Conservation (phyloP, 2,113 vertebrate species). For the Trachemys scripta region DNA sequence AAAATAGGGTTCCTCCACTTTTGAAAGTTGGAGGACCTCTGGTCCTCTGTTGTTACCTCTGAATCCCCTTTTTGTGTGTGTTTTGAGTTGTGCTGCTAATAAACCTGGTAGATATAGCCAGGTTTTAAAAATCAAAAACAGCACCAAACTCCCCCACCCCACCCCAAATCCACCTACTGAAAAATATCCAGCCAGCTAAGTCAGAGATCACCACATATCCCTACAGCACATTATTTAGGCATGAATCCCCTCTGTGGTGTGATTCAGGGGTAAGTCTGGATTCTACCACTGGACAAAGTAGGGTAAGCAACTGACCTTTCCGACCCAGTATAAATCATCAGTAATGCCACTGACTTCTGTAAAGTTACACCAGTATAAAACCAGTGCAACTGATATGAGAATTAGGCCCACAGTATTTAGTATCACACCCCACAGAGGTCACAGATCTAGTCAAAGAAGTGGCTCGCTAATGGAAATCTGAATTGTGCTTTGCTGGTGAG, state of each 20-base stretch:
- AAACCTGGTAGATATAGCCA: neutral
- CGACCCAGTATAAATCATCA: neutral
- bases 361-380: neutral
- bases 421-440: neutral
- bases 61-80: neutral
- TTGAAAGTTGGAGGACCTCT: neutral
- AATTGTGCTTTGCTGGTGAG: neutral
- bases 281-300: neutral
- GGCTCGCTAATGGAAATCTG: no score
- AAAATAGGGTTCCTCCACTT: neutral
- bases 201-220: neutral
- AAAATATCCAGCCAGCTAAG: neutral
- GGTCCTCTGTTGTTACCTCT: rapidly evolving
- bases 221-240: neutral
- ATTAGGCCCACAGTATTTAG: neutral
- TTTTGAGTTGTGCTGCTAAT: neutral
- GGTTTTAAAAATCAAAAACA: neutral
- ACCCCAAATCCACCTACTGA: neutral
- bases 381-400: neutral
- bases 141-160: neutral
- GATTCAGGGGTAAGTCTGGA: neutral
- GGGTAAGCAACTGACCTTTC: neutral
- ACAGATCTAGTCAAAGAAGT: neutral
- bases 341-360: neutral
- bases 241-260: neutral